Evolutionary conservation across 2,888 invertebrate genomes (phyloP).

Genomic region (Drosophila mettleri): DNA sequence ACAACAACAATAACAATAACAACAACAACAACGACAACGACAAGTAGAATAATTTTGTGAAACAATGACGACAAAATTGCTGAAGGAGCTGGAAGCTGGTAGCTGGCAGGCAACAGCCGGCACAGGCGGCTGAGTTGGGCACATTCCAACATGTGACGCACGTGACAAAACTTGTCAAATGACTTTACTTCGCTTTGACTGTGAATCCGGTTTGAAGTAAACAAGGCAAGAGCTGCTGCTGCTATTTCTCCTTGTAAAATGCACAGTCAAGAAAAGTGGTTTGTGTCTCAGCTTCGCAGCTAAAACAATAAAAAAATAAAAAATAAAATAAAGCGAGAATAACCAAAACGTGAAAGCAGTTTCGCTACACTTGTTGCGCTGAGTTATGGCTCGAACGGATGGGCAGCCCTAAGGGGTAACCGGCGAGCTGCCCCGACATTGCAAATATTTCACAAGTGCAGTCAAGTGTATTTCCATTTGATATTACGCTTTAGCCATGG

Average conservation of each 20-base stretch:
- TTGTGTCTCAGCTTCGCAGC: slow-evolving; percentile 30
- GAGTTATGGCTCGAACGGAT: slow-evolving; percentile 39
- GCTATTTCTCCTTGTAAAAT: slow-evolving; percentile 60
- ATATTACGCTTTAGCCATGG: slow-evolving; percentile 42
- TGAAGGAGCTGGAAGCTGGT: slow-evolving; percentile 6
- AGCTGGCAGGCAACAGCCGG: not conserved
- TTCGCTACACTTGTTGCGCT: slow-evolving; percentile 47
- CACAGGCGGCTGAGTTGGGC: slow-evolving; percentile 11
- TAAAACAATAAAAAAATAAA: slow-evolving; percentile 46
- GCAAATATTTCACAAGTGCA: slow-evolving; percentile 58
- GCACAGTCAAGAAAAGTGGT: slow-evolving; percentile 54
- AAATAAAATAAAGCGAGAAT: not conserved
- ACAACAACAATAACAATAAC: slow-evolving; percentile 32
- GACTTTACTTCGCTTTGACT: slow-evolving; percentile 71
- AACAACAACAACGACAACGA: slow-evolving; percentile 8
- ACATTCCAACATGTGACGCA: slow-evolving; percentile 78
- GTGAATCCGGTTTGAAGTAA: slow-evolving; percentile 61
- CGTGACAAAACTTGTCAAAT: slow-evolving; percentile 81
- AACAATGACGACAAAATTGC: slow-evolving; percentile 74
- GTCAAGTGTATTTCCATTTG: slow-evolving; percentile 61
- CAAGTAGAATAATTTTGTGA: slow-evolving; percentile 58
- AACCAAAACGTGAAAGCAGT: not conserved
- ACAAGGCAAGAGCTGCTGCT: slow-evolving; percentile 44
- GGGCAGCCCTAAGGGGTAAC: slow-evolving; percentile 32
- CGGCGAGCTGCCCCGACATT: slow-evolving; percentile 46